These are phyloP conservation scores for Drosophila melanogaster DNA, from an alignment of 1,140 invertebrate genomes.

Conservation along the genomic window Release_6_plus_ISO1_MT NT_033779.5:16766501-16767000, in stretches of 20 bases:
- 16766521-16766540: conserved; percentile 1
- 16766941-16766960: conserved; percentile 53
- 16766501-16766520: conserved; percentile 42
- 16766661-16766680: conserved; percentile 67
- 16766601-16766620: conserved; percentile 83
- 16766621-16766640: conserved; percentile 48
- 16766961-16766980: conserved; percentile 45
- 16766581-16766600: conserved; percentile 66
- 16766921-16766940: conserved; percentile 34
- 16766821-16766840: conserved; percentile 34
- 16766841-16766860: conserved; percentile 69
- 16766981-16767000: conserved; percentile 56
- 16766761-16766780: conserved; percentile 86
- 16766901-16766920: conserved; percentile 33
- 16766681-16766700: conserved; percentile 88
- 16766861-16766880: conserved; percentile 60
- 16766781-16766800: conserved; percentile 74
- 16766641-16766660: conserved; percentile 34
- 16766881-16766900: conserved; percentile 48
- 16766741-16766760: conserved; percentile 96
- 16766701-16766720: conserved; percentile 93
- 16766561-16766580: conserved; percentile 25
- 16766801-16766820: conserved; percentile 44
- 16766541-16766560: conserved; percentile 64
- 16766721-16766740: conserved; percentile 90